Evolutionary conservation across 2,888 invertebrate genomes (phyloP), one percentile per base, ranked within the genome.

Genomic region (Drosophila affinis): DNA sequence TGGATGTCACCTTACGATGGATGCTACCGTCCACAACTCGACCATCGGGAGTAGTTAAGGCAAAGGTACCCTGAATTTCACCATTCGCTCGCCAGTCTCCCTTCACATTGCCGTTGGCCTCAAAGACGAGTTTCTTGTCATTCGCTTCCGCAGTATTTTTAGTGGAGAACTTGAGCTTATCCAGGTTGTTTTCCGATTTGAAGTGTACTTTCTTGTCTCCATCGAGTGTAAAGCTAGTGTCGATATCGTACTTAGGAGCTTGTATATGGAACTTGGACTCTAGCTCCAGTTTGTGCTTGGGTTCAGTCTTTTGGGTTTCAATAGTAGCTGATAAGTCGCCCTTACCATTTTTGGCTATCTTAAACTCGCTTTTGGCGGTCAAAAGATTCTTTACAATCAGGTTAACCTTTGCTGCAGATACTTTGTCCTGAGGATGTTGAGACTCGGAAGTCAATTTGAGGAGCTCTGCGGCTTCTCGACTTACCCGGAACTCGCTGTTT

Each of bases 141-240:
- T 93, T 89, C 4, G 93, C 68, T 48, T 94, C 93, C 0, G 94
- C 71, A 1, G 92, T 81, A 78, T 94, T 95, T 84, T 95, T 95
- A 1, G 96, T 94, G 27, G 95, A 94, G 1, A 95, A 48, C 1
- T 93, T 92, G 9, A 92, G 92, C 6, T 93, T 39, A 92, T 90
- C 93, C 0, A 93, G 76, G 72, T 93, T 94, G 61, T 94, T 94
- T 73, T 94, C 93, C 0, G 96, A 95, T 39, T 94, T 94, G 46
- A 96, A 80, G 65, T 94, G 93, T 4, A 97, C 79, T 79, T 95
- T 95, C 81, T 95, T 95, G 49, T 92, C 94, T 49, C 95, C 95
- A 89, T 96, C 94, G 34, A 96, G 94, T 78, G 93, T 94, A 4
- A 97, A 58, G 52, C 94, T 95, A 0, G 95, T 82, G 53, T 94